phyloP scores from a whole-genome alignment of 2,797 vertebrate genomes.

The Cyprinodon diabolis region DNA sequence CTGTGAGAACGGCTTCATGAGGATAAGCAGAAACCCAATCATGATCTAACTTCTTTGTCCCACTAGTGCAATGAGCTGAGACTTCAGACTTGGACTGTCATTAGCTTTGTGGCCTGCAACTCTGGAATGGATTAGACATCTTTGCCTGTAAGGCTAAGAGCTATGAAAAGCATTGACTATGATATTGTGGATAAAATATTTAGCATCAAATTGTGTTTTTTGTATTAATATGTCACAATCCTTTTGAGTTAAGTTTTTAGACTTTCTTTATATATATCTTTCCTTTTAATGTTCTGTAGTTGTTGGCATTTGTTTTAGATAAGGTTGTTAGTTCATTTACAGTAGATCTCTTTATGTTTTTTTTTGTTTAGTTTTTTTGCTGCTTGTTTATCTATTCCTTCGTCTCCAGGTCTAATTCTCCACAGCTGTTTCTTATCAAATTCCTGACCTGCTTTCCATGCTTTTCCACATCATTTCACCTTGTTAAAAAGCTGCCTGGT shows the following conservation, averaged over 20 bases:
- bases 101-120: constrained; percentile 42
- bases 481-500: too few species aligned
- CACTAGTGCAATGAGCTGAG: constrained; percentile 33
- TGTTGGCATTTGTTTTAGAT: too few species aligned
- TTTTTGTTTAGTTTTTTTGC: too few species aligned
- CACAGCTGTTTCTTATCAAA: too few species aligned
- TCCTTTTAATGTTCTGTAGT: neutral
- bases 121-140: constrained; percentile 24
- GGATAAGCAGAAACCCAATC: constrained; percentile 22
- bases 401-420: too few species aligned
- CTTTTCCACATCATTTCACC: too few species aligned
- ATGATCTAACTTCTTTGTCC: constrained; percentile 39
- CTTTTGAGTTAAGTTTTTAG: too few species aligned
- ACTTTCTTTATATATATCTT: neutral
- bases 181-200: constrained; percentile 12
- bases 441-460: too few species aligned
- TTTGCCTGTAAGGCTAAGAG: constrained; percentile 21
- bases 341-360: too few species aligned
- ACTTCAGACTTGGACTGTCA: constrained; percentile 36
- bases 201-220: neutral
- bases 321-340: too few species aligned
- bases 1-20: constrained; percentile 28
- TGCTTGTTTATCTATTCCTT: too few species aligned
- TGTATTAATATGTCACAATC: too few species aligned
- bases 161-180: constrained; percentile 23